Base-by-base conservation (phyloP, 30 jellyfish, hydroid and myxozoan genomes). In the Chrysaora quinquecirrha region DNA sequence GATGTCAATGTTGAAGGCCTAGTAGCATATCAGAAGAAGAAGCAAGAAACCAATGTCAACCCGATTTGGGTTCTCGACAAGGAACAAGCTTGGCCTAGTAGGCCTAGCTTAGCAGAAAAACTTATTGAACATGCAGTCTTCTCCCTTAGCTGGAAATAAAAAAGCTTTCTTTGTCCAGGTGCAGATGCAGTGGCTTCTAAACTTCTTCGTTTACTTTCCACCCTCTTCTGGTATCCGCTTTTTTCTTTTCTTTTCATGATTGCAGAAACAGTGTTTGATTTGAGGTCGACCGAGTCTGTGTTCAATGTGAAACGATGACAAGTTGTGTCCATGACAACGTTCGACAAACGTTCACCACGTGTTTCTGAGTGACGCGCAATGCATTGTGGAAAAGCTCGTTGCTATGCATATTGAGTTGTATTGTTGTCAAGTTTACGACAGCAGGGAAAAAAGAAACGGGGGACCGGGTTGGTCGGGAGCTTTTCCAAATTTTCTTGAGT, bases 121-220 rank as follows among this genome's bases (percentile, higher is more conserved):
- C 12, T 43, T 43, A 6, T 43, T 43, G 9, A 16, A 43, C 9
- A 43, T 43, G 58, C 58, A 43, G n/a, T n/a, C n/a, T n/a, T n/a
- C n/a, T n/a, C n/a, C 54, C 14, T 38, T 38, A 24, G 70, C 9
- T 22, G 46, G 27, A 63, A 63, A 3, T 31, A 6, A 67, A 67
- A 2, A 24, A 24, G 29, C 27, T 67, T 67, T n/a, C 79, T 67
- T 67, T 67, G 79, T 67, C 60, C 79, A 25, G 79, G 62, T 29
- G 79, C 79, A 33, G 79, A 67, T 7, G 79, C 61, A 29, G 79
- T 10, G 32, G 79, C 62, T 67, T 33, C 62, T 67, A 67, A 33
- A 0, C 19, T 19, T 67, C 23, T 67, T 2, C 32, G 27, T 67
- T 52, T 52, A 19, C 68, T 52, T 20, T 52, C 68, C 19, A 52